A percentile compares a stretch with the other conserved stretches of the same genome.
Conservation (phyloP, 2,113 vertebrate species). For the Oncorhynchus clarkii region DNA sequence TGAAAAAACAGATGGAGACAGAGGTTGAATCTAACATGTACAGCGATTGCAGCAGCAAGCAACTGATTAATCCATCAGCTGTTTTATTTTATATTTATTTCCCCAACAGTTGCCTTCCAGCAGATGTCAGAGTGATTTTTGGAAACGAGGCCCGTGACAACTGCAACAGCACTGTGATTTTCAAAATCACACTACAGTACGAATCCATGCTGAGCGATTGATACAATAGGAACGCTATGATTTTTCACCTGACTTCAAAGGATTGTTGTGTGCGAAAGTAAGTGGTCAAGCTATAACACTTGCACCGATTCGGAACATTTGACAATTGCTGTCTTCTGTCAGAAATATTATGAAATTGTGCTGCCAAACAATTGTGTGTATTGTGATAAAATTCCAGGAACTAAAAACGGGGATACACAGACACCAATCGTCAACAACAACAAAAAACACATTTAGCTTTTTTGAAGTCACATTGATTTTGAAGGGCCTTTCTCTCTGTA, state of each 20-base stretch:
- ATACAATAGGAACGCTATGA: not conserved
- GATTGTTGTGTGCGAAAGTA: not conserved
- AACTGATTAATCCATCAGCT: slow-evolving; percentile 20
- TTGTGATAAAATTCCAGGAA: not conserved
- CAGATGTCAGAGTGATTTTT: slow-evolving; percentile 24
- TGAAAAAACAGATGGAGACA: slow-evolving; percentile 24
- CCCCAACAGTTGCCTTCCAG: slow-evolving; percentile 8
- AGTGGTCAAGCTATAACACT: not conserved
- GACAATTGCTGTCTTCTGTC: not conserved
- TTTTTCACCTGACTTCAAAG: not conserved
- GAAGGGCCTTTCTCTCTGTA: slow-evolving; percentile 21
- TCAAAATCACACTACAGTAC: slow-evolving; percentile 25
- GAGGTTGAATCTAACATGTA: slow-evolving; percentile 3
- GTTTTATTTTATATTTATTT: slow-evolving; percentile 33
- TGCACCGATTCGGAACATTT: not conserved
- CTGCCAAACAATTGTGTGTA: not conserved
- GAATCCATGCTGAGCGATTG: slow-evolving; percentile 7
- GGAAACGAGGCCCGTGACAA: slow-evolving; percentile 13
- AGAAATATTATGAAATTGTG: not conserved
- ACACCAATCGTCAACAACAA: not conserved
- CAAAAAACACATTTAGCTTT: not conserved
- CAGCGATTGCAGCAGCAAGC: slow-evolving; percentile 3
- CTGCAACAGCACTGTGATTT: slow-evolving; percentile 1
- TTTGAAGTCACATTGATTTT: not conserved
- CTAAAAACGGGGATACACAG: not conserved